phyloP scores from a whole-genome alignment of 1,140 invertebrate species.

The Mycetomoellerius zeteki region DNA sequence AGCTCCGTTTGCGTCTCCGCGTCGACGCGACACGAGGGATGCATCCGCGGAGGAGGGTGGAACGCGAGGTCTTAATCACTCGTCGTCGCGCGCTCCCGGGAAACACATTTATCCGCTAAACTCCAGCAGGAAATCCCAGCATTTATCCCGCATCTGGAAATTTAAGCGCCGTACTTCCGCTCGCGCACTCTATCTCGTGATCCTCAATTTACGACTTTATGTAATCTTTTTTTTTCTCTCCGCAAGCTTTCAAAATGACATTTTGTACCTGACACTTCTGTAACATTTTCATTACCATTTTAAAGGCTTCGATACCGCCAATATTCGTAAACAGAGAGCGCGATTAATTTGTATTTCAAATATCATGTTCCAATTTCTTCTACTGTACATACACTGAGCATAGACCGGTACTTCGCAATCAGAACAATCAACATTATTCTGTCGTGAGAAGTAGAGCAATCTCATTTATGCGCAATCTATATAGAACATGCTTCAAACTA shows the following conservation, averaged over 20 bases:
- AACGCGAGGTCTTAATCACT: conserved; percentile 69
- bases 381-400: neutral
- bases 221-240: neutral
- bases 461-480: neutral
- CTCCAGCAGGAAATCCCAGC: conserved; percentile 68
- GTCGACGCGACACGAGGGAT: conserved; percentile 6
- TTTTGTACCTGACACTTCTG: neutral
- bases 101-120: conserved; percentile 75
- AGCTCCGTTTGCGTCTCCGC: conserved; percentile 7
- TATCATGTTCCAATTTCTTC: neutral
- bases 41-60: neutral
- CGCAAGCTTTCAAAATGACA: neutral
- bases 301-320: neutral
- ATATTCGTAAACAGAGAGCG: neutral
- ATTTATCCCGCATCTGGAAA: conserved; percentile 62
- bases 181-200: neutral
- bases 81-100: conserved; percentile 63
- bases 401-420: conserved; percentile 25
- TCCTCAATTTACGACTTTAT: neutral
- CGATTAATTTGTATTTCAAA: conserved; percentile 14
- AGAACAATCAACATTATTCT: conserved; percentile 35
- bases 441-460: conserved; percentile 17
- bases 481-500: neutral
- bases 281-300: neutral
- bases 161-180: conserved; percentile 25